Percentiles rank a stretch among this genome's conserved stretches.
These are phyloP conservation scores for Erithacus rubecula DNA, from an alignment of 2,797 vertebrate genomes.

Conservation along the genomic window DNA sequence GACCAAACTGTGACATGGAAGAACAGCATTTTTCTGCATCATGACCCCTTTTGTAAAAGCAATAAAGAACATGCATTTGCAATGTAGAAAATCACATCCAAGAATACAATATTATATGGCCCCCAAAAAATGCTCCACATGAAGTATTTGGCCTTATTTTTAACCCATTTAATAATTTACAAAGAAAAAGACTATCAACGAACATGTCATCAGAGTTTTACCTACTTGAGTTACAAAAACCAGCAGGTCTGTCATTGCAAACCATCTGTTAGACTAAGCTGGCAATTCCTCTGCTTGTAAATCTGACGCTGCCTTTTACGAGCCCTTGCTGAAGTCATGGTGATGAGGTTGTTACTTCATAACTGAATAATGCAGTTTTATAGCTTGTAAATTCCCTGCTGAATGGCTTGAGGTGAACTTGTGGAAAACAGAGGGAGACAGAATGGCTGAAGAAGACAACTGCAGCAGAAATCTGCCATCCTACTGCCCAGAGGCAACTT, in stretches of 20 bases:
- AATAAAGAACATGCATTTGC: not conserved
- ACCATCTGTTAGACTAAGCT: not conserved
- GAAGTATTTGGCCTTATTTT: not conserved
- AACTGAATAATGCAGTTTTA: conserved; percentile 44
- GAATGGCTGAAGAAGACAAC: not conserved
- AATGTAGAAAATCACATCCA: not conserved
- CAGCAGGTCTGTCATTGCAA: not conserved
- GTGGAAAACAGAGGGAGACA: not conserved
- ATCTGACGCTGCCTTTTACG: conserved; percentile 8
- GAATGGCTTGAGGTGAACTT: not conserved
- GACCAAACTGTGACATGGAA: not conserved
- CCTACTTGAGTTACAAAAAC: not conserved
- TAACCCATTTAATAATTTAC: not conserved
- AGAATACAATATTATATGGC: not conserved
- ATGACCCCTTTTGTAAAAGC: not conserved
- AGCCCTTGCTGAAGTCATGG: conserved; percentile 37
- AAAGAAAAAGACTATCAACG: not conserved
- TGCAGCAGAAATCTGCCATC: not conserved
- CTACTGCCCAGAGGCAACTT: not conserved
- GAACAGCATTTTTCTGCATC: not conserved
- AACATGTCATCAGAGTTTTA: not conserved
- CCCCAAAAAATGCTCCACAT: not conserved
- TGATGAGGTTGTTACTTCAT: conserved; percentile 52
- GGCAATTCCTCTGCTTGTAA: not conserved
- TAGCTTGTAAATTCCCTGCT: conserved; percentile 22